Base-by-base conservation (phyloP, 2,113 vertebrate species). In the Ictidomys tridecemlineatus region DNA sequence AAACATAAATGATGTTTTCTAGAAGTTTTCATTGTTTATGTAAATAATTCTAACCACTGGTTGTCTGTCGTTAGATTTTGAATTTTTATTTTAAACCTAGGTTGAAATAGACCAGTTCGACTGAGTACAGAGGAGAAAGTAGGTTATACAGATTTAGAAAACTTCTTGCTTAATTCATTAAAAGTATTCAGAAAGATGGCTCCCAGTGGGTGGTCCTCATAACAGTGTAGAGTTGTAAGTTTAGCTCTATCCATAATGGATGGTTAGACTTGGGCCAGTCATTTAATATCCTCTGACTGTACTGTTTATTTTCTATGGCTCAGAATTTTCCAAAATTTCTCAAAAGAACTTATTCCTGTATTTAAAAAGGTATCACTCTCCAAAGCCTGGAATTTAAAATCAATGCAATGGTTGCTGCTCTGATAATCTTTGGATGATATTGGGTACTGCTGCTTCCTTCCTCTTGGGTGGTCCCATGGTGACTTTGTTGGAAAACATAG, bases 11-110 rank as follows among this genome's bases (percentile, higher is more conserved):
- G 3, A 11, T 37, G 51, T 39, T 53, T 70, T 78, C 26, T 84
- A 84, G 37, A 17, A 14, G 6, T 82, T 93, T 82, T 1, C 7
- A 58, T 34, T 67, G 24, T 67, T 63, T 58, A 17, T 48, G 4
- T 65, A 73, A 79, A n/a, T 58, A 45, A 32, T 65, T 95, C 4
- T 56, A 67, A 85, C 18, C 34, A n/a, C 26, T 73, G 3, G 10
- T 20, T 83, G 90, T 53, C 39, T 70, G 37, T 17, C 72, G 22
- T 80, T 84, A 4, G 14, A 45, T 77, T 96, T 67, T 63, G 63
- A 88, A 76, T 24, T 67, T 91, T 34, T 26, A 92, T 91, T 91
- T 97, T 93, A 89, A 95, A 73, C 2, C 39, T 20, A 26, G 11
- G 1, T 26, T 80, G 42, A 89, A 88, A 65, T 85, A 32, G 14